A percentile compares a stretch with the other conserved stretches of the same genome.
phyloP scores from a whole-genome alignment of 2,888 invertebrate species.

The Leptarthrus brevirostris region DNA sequence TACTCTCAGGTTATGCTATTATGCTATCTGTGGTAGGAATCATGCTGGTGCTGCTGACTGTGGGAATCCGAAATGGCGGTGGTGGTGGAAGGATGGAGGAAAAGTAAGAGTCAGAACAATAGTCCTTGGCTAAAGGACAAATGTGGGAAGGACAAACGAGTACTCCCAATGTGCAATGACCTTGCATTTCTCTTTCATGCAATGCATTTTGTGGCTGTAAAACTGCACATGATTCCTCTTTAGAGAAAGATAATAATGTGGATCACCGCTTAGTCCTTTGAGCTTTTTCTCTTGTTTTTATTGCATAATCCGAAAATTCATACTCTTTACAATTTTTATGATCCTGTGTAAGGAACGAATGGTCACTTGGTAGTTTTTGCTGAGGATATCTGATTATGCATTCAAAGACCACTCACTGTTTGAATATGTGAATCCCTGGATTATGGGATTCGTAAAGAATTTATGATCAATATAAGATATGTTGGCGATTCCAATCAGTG shows the following conservation, averaged over 20 bases:
- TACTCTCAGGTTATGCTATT: conserved; percentile 36
- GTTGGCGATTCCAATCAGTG: no score
- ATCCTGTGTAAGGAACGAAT: not conserved
- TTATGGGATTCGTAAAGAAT: conserved; percentile 23
- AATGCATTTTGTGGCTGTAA: conserved; percentile 35
- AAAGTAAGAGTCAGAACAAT: conserved; percentile 53
- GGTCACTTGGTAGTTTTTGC: not conserved
- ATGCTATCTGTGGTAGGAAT: conserved; percentile 18
- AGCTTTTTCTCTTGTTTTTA: conserved; percentile 21
- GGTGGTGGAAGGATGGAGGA: not conserved
- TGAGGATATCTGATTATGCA: conserved; percentile 1
- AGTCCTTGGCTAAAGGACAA: conserved; percentile 66
- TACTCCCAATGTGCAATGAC: conserved; percentile 51
- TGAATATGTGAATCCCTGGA: not conserved
- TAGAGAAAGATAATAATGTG: conserved; percentile 12
- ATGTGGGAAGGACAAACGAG: conserved; percentile 58
- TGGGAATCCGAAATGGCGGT: not conserved
- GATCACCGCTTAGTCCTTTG: conserved; percentile 4
- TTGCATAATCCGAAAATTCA: conserved; percentile 34
- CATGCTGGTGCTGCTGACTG: not conserved
- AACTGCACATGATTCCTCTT: conserved; percentile 44
- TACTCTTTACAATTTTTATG: conserved; percentile 14
- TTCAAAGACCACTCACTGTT: conserved; percentile 18
- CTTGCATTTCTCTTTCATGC: conserved; percentile 32
- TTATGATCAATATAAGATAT: not conserved